Base-by-base conservation (phyloP, 2,113 vertebrate species). In the Ciconia boyciana region DNA sequence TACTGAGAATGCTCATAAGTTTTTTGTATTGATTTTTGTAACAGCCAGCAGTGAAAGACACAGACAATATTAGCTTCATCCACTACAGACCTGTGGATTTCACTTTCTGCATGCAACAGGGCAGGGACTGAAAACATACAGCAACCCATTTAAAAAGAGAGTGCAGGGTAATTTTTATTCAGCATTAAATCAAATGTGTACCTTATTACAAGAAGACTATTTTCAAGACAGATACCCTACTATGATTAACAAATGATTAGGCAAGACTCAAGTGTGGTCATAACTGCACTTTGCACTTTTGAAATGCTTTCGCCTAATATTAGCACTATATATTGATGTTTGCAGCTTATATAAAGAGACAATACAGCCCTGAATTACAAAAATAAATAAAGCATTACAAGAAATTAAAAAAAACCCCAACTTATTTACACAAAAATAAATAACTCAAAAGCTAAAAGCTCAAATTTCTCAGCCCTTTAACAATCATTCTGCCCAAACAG, bases 21-120 rank as follows among this genome's bases (percentile, higher is more conserved):
- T 97, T 97, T 96, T 96, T 66, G 83, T 97, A 97, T 97, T 97
- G 97, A 97, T 97, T 97, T 97, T 97, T 96, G 87, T 85, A 95
- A 93, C 95, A 96, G 94, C 87, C 91, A 94, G 97, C 93, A 95
- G 91, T 96, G 95, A 97, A 96, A 97, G 91, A 96, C 92, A 96
- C 89, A 96, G 91, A 90, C 94, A 95, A 95, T 97, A 97, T 97
- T 97, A 96, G 92, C 96, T 94, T 86, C 92, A 94, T 83, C 88
- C 81, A 92, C 91, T 83, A 83, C 55, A 95, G 74, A 66, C 66
- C 87, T 84, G 62, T 94, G 89, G 94, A 95, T 96, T 97, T 94
- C 91, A 89, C 93, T 95, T 93, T 89, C 94, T 87, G 55, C 62
- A 95, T 96, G 82, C 83, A 96, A 76, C 87, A 93, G 74, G 80